Base-by-base conservation (phyloP, 2,888 invertebrate genomes). In the Capitulum mitella region DNA sequence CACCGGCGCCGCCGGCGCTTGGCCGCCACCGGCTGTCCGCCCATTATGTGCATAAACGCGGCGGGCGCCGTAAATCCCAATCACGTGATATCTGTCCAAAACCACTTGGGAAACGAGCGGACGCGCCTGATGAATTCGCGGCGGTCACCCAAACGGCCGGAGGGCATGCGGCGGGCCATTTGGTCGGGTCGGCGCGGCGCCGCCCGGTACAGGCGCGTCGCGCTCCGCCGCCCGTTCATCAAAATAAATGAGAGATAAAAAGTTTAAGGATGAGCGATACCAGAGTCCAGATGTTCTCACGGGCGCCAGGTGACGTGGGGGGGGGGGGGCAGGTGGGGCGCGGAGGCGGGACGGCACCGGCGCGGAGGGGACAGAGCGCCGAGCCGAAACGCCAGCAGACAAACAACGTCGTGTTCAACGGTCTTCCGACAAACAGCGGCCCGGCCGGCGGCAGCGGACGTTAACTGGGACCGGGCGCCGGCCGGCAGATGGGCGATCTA, bases 231-330 rank as follows among this genome's bases (percentile, higher is more conserved):
- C 26, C 22, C 70, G 40, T 70, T 70, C 37, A 40, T 70, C 70
- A 70, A 70, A 70, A 37, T 70, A 70, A 64, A 70, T 70, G 70
- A n/a, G 70, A 70, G 40, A 70, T 70, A 70, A 70, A 70, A 70
- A 70, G 70, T 37, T 40, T 40, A 16, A 22, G 70, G 40, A 70
- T 70, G 70, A 70, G 70, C 40, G 70, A 40, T 26, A 8, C 40
- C 29, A 26, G 40, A 22, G 70, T 26, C 37, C 70, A 70, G 70
- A 37, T 70, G 70, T 40, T 70, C 70, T 12, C 40, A 22, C 22
- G 26, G 26, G 37, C 70, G 26, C 70, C 70, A 70, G 70, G 70
- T 70, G 70, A 70, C 37, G 70, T 8, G 29, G 29, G 8, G 29
- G 10, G n/a, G 29, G 5, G n/a, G 58, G 29, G 12, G n/a, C 29